phyloP scores from a whole-genome alignment of 2,888 invertebrate genomes.

The Phalangium opilio region DNA sequence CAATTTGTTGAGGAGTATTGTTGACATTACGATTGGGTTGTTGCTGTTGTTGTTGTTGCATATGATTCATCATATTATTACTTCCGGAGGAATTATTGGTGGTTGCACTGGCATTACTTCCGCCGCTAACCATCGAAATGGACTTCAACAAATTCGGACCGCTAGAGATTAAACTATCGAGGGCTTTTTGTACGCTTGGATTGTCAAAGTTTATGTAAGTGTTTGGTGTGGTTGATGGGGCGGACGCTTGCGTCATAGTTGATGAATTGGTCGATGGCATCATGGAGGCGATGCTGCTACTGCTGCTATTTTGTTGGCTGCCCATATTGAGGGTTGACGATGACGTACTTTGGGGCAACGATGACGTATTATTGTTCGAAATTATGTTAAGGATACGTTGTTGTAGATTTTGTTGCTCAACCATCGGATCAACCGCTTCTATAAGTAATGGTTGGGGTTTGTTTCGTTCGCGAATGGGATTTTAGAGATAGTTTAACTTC shows the following conservation, averaged over 20 bases:
- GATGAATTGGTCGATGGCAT: neutral
- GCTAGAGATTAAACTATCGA: conserved; percentile 34
- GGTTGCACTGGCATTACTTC: neutral
- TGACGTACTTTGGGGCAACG: too few relatives aligned
- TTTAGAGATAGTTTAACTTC: neutral
- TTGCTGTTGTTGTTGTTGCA: too few relatives aligned
- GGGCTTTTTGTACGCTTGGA: conserved; percentile 33
- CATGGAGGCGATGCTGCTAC: neutral
- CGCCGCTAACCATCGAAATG: conserved; percentile 17
- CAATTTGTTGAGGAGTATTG: neutral
- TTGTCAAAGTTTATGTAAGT: conserved; percentile 32
- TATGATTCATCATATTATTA: neutral
- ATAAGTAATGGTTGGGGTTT: neutral
- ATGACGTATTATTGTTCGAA: neutral
- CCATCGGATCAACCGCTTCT: neutral
- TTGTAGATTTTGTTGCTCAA: conserved; percentile 18
- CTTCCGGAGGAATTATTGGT: neutral
- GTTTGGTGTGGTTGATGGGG: conserved; percentile 4
- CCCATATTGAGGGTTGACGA: too few relatives aligned
- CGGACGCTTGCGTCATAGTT: neutral
- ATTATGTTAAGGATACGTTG: conserved; percentile 16
- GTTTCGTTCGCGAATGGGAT: neutral
- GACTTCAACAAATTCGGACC: conserved; percentile 29
- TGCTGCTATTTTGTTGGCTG: too few relatives aligned
- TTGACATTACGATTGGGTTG: neutral